A percentile compares a stretch with the other conserved stretches of the same genome.
Conservation (phyloP, 2,888 invertebrate species). For the Lacanobia oleracea region DNA sequence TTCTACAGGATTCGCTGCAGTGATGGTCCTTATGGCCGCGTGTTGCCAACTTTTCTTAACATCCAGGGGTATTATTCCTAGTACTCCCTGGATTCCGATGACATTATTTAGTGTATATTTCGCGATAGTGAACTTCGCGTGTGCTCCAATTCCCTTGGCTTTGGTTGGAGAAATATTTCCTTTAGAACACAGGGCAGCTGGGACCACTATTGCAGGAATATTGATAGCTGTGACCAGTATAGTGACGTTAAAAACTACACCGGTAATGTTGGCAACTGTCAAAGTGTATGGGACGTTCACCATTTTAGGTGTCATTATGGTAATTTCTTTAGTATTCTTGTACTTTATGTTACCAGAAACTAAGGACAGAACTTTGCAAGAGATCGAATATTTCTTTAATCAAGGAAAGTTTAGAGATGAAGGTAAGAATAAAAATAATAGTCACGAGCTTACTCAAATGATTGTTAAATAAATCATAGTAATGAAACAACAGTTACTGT, state of each 20-base stretch:
- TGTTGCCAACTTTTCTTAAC: slow-evolving; percentile 64
- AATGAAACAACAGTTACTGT: no score
- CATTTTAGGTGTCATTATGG: slow-evolving; percentile 64
- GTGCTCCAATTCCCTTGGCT: slow-evolving; percentile 68
- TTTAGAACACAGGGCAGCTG: slow-evolving; percentile 66
- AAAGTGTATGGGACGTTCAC: slow-evolving; percentile 72
- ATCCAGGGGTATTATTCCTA: slow-evolving; percentile 55
- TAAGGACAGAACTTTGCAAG: slow-evolving; percentile 70
- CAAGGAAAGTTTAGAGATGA: slow-evolving; percentile 56
- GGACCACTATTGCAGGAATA: slow-evolving; percentile 63
- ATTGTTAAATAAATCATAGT: slow-evolving; percentile 13
- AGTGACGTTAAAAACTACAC: slow-evolving; percentile 57
- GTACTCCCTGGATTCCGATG: slow-evolving; percentile 61
- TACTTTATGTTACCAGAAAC: slow-evolving; percentile 71
- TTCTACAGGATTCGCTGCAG: slow-evolving; percentile 64
- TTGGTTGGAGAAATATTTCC: slow-evolving; percentile 72
- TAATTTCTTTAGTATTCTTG: slow-evolving; percentile 59
- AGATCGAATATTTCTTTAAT: slow-evolving; percentile 70
- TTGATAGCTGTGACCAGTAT: slow-evolving; percentile 55
- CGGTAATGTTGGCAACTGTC: slow-evolving; percentile 60
- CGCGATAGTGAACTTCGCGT: slow-evolving; percentile 67
- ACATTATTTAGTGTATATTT: slow-evolving; percentile 67
- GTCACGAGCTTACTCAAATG: slow-evolving; percentile 51
- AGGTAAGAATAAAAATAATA: background rate
- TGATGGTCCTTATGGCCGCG: slow-evolving; percentile 57